Percentiles rank a stretch among this genome's conserved stretches.
These are phyloP conservation scores for Rosalia funebris DNA, from an alignment of 2,888 invertebrate species.

Conservation along the genomic window DNA sequence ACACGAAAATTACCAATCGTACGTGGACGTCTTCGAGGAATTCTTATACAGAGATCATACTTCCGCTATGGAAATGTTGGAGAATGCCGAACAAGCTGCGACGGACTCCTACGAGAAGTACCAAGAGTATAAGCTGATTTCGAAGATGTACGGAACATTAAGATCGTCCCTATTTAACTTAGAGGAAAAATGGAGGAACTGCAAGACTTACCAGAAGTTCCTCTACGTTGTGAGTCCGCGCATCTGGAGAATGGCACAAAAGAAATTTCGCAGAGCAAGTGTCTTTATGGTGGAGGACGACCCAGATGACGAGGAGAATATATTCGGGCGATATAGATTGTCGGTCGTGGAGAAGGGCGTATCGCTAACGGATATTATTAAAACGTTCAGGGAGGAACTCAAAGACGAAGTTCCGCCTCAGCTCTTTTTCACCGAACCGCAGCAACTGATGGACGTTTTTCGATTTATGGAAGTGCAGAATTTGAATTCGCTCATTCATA, in stretches of 20 bases:
- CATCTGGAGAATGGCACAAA: conserved; percentile 66
- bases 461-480: conserved; percentile 72
- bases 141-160: conserved; percentile 59
- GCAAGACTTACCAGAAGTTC: conserved; percentile 75
- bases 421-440: conserved; percentile 69
- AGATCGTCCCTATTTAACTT: conserved; percentile 67
- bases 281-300: conserved; percentile 1
- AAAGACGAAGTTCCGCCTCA: conserved; percentile 64
- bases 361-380: conserved; percentile 61
- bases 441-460: conserved; percentile 69
- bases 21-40: conserved; percentile 69
- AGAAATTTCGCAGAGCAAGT: conserved; percentile 2
- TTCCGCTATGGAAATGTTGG: conserved; percentile 68
- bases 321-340: conserved; percentile 51
- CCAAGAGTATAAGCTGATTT: conserved; percentile 65
- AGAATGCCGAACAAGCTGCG: conserved; percentile 67
- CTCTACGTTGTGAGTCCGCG: conserved; percentile 74
- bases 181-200: conserved; percentile 71
- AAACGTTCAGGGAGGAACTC: conserved; percentile 66
- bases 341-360: conserved; percentile 45
- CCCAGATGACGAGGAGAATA: conserved; percentile 41
- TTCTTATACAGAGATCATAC: conserved; percentile 72
- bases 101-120: conserved; percentile 63
- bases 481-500: conserved; percentile 71
- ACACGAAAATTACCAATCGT: conserved; percentile 65